A percentile compares a stretch with the other conserved stretches of the same genome.
Conservation (phyloP, 2,888 invertebrate genomes). For the Tanypteryx hageni region DNA sequence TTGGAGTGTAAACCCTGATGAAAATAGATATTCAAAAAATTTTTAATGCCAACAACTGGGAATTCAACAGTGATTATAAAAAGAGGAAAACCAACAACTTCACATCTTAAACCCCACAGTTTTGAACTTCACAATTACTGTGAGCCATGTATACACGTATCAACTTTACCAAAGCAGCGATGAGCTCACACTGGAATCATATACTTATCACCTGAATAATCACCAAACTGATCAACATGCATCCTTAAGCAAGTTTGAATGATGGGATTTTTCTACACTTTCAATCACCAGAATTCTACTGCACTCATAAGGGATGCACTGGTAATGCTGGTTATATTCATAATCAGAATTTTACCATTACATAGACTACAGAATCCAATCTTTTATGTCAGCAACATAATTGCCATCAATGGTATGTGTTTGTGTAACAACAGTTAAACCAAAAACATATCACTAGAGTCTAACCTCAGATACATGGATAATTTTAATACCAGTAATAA, state of each 20-base stretch:
- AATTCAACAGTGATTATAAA: conserved; percentile 37
- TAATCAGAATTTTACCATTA: background rate
- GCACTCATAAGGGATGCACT: background rate
- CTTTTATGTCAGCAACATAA: too few species aligned
- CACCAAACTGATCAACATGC: background rate
- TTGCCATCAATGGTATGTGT: too few species aligned
- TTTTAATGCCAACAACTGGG: background rate
- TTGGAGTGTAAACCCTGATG: conserved; percentile 17
- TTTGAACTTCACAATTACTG: background rate
- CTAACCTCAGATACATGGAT: too few species aligned
- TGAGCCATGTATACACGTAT: background rate
- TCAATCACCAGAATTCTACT: background rate
- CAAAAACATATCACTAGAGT: too few species aligned
- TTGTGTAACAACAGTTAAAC: too few species aligned
- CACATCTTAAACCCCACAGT: background rate
- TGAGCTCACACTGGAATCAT: background rate
- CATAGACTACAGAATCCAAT: background rate
- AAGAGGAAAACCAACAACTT: conserved; percentile 30
- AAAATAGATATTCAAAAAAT: conserved; percentile 53
- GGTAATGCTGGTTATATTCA: background rate
- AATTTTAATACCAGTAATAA: too few species aligned
- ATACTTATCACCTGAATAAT: background rate
- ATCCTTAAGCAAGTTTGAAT: background rate
- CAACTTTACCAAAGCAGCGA: conserved; percentile 2
- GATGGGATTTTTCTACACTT: background rate